Evolutionary conservation across 2,113 vertebrate genomes (phyloP), one percentile per base, ranked within the genome.

Genomic region (Bufo gargarizans): DNA sequence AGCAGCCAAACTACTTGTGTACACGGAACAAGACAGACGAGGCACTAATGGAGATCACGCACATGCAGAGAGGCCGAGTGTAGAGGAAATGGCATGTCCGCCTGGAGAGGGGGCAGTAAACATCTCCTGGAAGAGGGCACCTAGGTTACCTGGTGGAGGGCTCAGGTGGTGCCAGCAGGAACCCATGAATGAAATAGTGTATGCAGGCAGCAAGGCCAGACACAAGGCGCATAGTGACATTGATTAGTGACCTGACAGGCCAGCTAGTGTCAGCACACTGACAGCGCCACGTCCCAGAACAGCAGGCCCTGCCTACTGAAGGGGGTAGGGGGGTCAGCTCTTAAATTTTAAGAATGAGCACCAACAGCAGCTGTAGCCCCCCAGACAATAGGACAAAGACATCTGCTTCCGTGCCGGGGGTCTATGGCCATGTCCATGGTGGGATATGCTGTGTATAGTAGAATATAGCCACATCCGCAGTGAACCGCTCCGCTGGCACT

Each of bases 191-290:
- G 83, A 12, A 85, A 85, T 72, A 12, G 3, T 86, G 72, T 47
- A 20, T 53, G 45, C 77, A n/a, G 17, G 67, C 53, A 71, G 22
- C 45, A 50, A 61, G 53, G 84, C 74, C 71, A 63, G 56, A 61
- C 71, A 86, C 56, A 69, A 67, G 81, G 76, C 85, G 67, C 77
- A 22, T 67, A 55, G 45, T 86, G 84, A 77, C 84, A 63, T 53
- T 86, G 76, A 86, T 86, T 79, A 79, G 74, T 79, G 59, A 86
- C 59, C 61, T 86, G 85, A 67, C 76, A 78, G 58, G 63, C 55
- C 43, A 45, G 84, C 22, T 49, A 76, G 67, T 71, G 13, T 65
- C 22, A 67, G 61, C 78, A 56, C 10, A 71, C n/a, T 59, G 84
- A 78, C 85, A 86, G 76, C 76, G 45, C n/a, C 20, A 77, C 58